phyloP scores from a whole-genome alignment of 2,888 invertebrate genomes.

The Netelia fuscicornis region DNA sequence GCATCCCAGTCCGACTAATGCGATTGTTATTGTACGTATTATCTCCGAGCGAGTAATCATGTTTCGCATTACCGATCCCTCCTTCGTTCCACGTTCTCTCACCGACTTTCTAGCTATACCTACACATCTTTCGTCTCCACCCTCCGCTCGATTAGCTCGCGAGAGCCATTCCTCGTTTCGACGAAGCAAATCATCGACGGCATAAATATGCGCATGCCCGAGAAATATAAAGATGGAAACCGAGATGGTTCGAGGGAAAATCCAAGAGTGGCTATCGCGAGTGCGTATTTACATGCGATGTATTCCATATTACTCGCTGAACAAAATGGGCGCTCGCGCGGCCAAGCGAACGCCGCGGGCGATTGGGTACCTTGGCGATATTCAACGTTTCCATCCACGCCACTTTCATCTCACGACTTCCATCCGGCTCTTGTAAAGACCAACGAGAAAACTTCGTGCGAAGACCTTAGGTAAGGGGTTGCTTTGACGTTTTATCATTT shows the following conservation, averaged over 20 bases:
- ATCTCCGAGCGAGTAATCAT: conserved; percentile 82
- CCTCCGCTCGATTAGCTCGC: conserved; percentile 66
- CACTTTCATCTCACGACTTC: conserved; percentile 40
- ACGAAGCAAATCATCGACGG: conserved; percentile 76
- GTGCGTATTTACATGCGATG: conserved; percentile 55
- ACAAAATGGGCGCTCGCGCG: conserved; percentile 31
- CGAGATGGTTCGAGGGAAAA: conserved; percentile 71
- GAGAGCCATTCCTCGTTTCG: conserved; percentile 53
- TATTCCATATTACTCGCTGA: conserved; percentile 38
- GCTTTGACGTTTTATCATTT: conserved; percentile 65
- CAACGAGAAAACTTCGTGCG: conserved; percentile 49
- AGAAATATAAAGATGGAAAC: conserved; percentile 66
- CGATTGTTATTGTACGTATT: conserved; percentile 83
- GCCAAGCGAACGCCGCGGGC: conserved; percentile 45
- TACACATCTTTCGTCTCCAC: conserved; percentile 48
- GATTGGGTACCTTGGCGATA: conserved; percentile 57
- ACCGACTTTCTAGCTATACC: conserved; percentile 46
- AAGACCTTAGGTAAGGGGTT: conserved; percentile 24
- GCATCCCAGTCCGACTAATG: conserved; percentile 78
- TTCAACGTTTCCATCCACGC: conserved; percentile 30
- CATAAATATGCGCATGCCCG: conserved; percentile 73
- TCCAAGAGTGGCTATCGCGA: conserved; percentile 73
- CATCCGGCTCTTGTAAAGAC: conserved; percentile 51
- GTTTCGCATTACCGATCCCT: conserved; percentile 80
- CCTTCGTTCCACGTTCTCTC: conserved; percentile 61